These are phyloP conservation scores for Eriosoma lanigerum DNA, from an alignment of 1,140 invertebrate species.

Conservation along the genomic window DNA sequence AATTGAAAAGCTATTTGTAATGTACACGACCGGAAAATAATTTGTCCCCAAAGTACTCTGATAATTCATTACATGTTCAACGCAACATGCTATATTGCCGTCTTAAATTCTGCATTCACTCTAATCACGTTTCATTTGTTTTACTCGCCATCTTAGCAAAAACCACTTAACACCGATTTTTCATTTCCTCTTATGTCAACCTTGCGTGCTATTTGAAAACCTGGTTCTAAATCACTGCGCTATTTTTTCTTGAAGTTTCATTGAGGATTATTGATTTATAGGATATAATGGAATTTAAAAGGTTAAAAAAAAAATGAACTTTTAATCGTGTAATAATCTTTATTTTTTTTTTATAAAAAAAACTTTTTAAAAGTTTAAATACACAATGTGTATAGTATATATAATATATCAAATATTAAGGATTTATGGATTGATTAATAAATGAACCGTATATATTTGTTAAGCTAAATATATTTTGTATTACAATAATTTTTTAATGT, in stretches of 20 bases:
- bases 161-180: slow-evolving; percentile 35
- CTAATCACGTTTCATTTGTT: slow-evolving; percentile 37
- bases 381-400: background rate
- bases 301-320: background rate
- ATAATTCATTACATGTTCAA: slow-evolving; percentile 8
- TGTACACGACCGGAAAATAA: background rate
- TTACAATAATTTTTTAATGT: background rate
- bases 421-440: background rate
- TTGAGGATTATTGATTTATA: slow-evolving; percentile 9
- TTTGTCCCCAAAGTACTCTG: slow-evolving; percentile 8
- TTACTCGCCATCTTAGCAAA: background rate
- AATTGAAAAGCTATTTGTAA: slow-evolving; percentile 6
- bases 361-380: background rate
- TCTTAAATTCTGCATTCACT: slow-evolving; percentile 21
- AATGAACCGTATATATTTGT: slow-evolving; percentile 1
- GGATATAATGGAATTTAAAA: too few species aligned
- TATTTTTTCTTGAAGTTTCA: background rate
- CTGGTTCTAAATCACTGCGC: background rate
- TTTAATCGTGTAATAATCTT: slow-evolving; percentile 18
- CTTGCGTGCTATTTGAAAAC: background rate
- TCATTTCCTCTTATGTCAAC: slow-evolving; percentile 22
- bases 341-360: background rate
- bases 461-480: background rate
- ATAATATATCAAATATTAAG: slow-evolving; percentile 4
- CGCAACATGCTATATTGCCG: background rate